Evolutionary conservation across 1,140 invertebrate genomes (phyloP), one percentile per base, ranked within the genome.

Genomic region (Lucilia sericata): DNA sequence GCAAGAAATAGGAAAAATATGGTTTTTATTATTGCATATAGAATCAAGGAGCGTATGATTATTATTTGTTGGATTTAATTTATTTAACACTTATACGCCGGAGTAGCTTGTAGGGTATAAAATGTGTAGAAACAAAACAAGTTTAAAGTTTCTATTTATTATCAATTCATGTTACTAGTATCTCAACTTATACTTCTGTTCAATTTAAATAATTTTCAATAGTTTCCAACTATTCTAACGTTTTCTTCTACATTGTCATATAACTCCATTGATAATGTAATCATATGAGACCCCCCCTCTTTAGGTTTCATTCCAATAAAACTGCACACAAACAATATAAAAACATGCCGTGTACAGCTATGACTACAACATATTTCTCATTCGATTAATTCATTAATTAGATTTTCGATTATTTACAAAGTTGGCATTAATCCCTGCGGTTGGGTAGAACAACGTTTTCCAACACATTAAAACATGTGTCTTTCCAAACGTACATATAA

Each of bases 361-460:
- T 60, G 55, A 17, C 55, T 60, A 60, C n/a, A 60, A 17, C 5
- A 60, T 60, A n/a, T 17, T n/a, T 60, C 14, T 60, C 55, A 60
- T 60, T 60, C 55, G 55, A 60, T 60, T 60, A 60, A 60, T 60
- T 60, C 55, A 60, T 60, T 60, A 60, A 60, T 60, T 60, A 60
- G 55, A 60, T 60, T 60, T 60, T 60, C 55, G 55, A 7, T 60
- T 60, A 60, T 60, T 60, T 60, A 60, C 55, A 60, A 60, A n/a
- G 55, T 60, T 60, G 55, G 55, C 55, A 17, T 60, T 60, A 60
- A 60, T 60, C 55, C 55, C 55, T 60, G 14, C n/a, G 55, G 55
- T 60, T 60, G 55, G 14, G 55, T 60, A 60, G 55, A 17, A 60
- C 14, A 60, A 60, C 55, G 5, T n/a, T n/a, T 42, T n/a, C 55